Base-by-base conservation (phyloP, 2,113 vertebrate species). In the Quiscalus mexicanus region DNA sequence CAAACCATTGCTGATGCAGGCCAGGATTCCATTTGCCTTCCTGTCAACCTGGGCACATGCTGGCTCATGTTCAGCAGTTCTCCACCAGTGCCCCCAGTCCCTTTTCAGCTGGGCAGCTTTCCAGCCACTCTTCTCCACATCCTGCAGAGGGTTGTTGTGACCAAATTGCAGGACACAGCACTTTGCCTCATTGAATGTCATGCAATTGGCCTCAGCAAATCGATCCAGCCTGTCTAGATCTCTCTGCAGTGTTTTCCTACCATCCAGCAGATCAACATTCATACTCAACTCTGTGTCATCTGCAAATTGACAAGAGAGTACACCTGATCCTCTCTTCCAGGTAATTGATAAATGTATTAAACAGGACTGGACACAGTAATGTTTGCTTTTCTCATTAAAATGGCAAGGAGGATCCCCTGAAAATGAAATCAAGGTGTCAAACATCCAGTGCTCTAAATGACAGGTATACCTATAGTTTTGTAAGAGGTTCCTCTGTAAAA, bases 11-110 rank as follows among this genome's bases (percentile, higher is more conserved):
- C 44, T 58, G 59, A 33, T 23, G 4, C 5, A 11, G 4, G 37
- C 33, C 33, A 44, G 27, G 31, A 58, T 37, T 17, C 22, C 22
- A 39, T 1, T 45, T 7, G 14, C 28, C 5, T 59, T 39, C 44
- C n/a, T 74, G 60, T 21, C 23, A 28, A 59, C 16, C 28, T 39
- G 45, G 45, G 15, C 23, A 52, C 5, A 33, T 0, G 0, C 15
- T n/a, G 19, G 12, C 19, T 75, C 69, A 10, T 14, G 13, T 45
- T 45, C 52, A 45, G 33, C 27, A 24, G 23, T 2, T 67, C 22
- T 82, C 37, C 30, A 24, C 6, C 12, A 58, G 27, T 4, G 7
- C 21, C 8, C 12, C n/a, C 21, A 16, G 33, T 10, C 6, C 33
- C 23, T 44, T 74, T 65, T 44, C 44, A 31, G 6, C 22, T 31